Percentiles rank a stretch among this genome's conserved stretches.
Conservation (phyloP, 2,888 invertebrate species). For the Drosophila anomalata region DNA sequence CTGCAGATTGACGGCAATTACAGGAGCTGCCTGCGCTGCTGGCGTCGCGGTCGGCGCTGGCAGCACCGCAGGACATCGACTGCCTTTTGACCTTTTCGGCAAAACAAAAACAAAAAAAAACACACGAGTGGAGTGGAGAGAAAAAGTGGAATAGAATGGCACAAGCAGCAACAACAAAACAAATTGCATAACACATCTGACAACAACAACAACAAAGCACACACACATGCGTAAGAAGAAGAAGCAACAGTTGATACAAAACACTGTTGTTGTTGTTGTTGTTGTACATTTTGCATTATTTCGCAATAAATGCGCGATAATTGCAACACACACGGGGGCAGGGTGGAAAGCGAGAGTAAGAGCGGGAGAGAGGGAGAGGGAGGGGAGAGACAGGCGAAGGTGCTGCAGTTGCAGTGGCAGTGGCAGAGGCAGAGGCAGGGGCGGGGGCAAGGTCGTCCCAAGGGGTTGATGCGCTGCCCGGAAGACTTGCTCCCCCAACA, state of each 20-base stretch:
- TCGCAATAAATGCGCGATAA: conserved; percentile 77
- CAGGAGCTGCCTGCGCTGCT: conserved; percentile 28
- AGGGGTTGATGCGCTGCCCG: neutral
- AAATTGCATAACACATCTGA: conserved; percentile 31
- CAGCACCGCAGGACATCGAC: conserved; percentile 37
- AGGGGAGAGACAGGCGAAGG: conserved; percentile 8
- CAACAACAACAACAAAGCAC: conserved; percentile 35
- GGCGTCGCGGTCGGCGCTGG: conserved; percentile 17
- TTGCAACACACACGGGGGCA: conserved; percentile 53
- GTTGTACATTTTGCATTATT: conserved; percentile 71
- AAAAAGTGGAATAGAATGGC: conserved; percentile 16
- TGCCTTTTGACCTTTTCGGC: conserved; percentile 38
- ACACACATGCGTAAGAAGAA: conserved; percentile 1
- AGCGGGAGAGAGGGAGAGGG: neutral
- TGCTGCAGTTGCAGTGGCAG: conserved; percentile 12
- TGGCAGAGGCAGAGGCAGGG: neutral
- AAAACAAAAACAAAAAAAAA: neutral
- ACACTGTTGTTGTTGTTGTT: conserved; percentile 24
- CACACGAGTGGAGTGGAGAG: neutral
- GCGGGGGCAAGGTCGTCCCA: conserved; percentile 15
- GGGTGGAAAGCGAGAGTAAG: conserved; percentile 7
- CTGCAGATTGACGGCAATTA: conserved; percentile 70
- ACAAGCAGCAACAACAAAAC: conserved; percentile 23
- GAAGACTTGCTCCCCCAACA: neutral
- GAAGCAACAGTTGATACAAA: conserved; percentile 52